A percentile compares a stretch with the other conserved stretches of the same genome.
Evolutionary conservation across 2,888 invertebrate species (phyloP).

Genomic region (Quadriops clusia): DNA sequence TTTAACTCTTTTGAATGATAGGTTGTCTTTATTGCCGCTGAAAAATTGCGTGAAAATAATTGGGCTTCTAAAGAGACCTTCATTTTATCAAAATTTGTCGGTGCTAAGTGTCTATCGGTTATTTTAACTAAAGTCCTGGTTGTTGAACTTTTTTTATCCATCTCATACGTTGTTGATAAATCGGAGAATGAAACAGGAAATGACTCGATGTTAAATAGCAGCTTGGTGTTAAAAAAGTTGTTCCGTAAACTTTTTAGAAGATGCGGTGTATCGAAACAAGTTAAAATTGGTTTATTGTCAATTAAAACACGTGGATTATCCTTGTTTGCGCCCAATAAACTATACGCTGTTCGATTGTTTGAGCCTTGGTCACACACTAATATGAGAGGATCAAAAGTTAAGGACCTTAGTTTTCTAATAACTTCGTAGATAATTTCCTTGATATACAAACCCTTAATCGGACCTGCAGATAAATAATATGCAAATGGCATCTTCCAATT

Average conservation of each 20-base stretch:
- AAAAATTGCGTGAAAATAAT: conserved; percentile 13
- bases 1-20: conserved; percentile 9
- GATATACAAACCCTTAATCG: conserved; percentile 11
- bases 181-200: conserved; percentile 12
- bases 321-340: conserved; percentile 10
- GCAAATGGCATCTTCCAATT: conserved; percentile 17
- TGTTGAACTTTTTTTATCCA: conserved; percentile 11
- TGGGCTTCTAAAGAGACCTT: conserved; percentile 12
- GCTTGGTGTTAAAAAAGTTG: conserved; percentile 9
- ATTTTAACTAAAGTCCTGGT: conserved; percentile 13
- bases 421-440: conserved; percentile 9
- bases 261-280: conserved; percentile 15
- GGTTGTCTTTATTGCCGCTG: conserved; percentile 13
- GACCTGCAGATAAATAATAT: conserved; percentile 13
- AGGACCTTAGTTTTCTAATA: conserved; percentile 9
- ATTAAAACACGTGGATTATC: conserved; percentile 9
- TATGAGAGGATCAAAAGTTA: conserved; percentile 10
- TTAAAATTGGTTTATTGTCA: conserved; percentile 9
- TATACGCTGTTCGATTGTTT: conserved; percentile 13
- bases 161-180: conserved; percentile 11
- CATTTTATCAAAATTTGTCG: conserved; percentile 14
- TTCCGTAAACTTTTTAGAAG: conserved; percentile 14
- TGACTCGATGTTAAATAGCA: conserved; percentile 9
- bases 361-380: conserved; percentile 18
- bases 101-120: conserved; percentile 8